Conservation (phyloP, 35 echinoderm and acorn worm genomes). For the Heliocidaris tuberculata region DNA sequence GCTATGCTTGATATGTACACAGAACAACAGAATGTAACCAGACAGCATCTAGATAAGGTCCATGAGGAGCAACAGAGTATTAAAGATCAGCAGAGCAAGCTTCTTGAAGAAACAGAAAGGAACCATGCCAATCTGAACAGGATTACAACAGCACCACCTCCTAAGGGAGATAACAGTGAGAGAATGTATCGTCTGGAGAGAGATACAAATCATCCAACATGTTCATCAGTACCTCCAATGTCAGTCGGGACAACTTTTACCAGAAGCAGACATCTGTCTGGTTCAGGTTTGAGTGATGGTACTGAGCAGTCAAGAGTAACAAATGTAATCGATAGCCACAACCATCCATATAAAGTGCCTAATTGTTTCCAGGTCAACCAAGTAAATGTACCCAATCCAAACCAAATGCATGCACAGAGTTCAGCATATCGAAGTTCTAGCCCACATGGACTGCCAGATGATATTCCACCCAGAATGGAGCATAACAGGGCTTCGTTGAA, state of each 20-base stretch:
- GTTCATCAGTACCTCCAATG: neutral
- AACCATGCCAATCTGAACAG: constrained; percentile 20
- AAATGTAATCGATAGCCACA: neutral
- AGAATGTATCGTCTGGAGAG: neutral
- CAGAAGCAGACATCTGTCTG: neutral
- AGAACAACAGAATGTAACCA: constrained; percentile 64
- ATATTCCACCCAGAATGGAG: neutral
- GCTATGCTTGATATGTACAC: constrained; percentile 59
- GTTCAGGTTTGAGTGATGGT: neutral
- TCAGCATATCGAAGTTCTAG: neutral
- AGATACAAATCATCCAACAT: neutral
- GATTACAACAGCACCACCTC: neutral
- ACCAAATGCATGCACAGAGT: neutral
- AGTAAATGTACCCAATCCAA: neutral
- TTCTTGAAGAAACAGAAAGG: constrained; percentile 38
- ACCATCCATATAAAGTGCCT: neutral
- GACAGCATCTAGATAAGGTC: constrained; percentile 65
- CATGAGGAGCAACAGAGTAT: constrained; percentile 58
- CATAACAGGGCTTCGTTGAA: neutral
- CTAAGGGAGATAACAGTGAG: neutral
- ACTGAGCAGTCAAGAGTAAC: neutral
- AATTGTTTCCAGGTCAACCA: neutral
- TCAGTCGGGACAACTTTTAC: neutral
- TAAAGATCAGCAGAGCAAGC: constrained; percentile 48
- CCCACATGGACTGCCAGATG: neutral